Percentiles rank a stretch among this genome's conserved stretches.
phyloP scores from a whole-genome alignment of 2,113 vertebrate species.

The Haliaeetus leucogaster region DNA sequence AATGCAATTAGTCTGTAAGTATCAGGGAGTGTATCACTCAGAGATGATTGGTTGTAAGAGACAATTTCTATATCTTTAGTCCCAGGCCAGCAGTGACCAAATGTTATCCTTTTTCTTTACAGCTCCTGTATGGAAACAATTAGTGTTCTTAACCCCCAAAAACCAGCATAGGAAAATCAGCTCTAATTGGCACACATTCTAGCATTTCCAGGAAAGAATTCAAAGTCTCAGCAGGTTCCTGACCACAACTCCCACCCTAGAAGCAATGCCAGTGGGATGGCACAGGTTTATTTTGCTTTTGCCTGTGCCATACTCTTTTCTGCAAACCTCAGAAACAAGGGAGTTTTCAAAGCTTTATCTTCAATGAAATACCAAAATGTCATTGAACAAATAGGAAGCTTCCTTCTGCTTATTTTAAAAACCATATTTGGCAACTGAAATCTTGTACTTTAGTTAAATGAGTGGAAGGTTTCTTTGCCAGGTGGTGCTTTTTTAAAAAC shows the following conservation, averaged over 20 bases:
- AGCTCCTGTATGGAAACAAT: background rate
- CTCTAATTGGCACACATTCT: background rate
- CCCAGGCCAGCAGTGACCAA: background rate
- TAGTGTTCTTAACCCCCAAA: background rate
- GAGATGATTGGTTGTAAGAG: background rate
- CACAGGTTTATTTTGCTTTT: background rate
- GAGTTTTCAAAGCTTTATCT: background rate
- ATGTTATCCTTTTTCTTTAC: background rate
- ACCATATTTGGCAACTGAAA: background rate
- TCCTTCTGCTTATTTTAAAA: background rate
- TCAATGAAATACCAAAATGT: background rate
- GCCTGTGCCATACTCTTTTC: background rate
- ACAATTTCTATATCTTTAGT: background rate
- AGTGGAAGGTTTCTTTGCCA: background rate
- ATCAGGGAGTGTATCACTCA: background rate
- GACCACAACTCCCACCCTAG: background rate
- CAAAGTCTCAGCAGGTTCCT: background rate
- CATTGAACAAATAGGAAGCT: background rate
- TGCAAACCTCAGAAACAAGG: background rate
- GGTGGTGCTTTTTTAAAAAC: background rate
- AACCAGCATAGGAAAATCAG: background rate
- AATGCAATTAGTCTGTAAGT: background rate
- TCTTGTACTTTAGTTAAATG: background rate
- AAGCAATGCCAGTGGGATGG: background rate
- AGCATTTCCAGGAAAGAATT: background rate